Conservation (phyloP, 2,888 invertebrate genomes). For the Scaptomyza flava region DNA sequence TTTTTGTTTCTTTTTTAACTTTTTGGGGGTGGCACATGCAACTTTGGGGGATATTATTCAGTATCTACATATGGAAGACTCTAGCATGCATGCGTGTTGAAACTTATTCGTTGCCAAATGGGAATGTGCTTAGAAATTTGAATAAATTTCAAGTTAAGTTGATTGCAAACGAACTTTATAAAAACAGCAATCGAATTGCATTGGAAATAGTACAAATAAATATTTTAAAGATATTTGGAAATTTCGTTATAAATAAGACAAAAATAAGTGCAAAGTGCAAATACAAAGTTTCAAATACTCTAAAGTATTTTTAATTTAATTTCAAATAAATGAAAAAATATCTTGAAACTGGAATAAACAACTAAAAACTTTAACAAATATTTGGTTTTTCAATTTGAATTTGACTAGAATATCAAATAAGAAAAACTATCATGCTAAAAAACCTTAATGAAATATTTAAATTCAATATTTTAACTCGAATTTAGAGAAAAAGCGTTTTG, state of each 20-base stretch:
- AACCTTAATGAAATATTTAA: neutral
- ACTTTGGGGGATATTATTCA: slow-evolving; percentile 7
- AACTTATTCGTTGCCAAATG: slow-evolving; percentile 47
- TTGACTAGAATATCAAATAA: neutral
- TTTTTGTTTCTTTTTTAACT: neutral
- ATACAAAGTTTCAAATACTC: neutral
- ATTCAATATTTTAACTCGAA: neutral
- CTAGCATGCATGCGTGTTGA: slow-evolving; percentile 43
- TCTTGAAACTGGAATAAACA: neutral
- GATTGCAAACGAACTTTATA: slow-evolving; percentile 5
- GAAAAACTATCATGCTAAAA: neutral
- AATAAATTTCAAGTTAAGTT: slow-evolving; percentile 49
- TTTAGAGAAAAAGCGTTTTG: neutral
- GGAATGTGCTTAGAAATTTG: slow-evolving; percentile 49
- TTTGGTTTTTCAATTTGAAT: neutral
- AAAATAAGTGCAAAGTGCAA: neutral
- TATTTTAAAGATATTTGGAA: neutral
- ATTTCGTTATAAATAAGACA: neutral
- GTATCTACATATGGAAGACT: slow-evolving; percentile 18
- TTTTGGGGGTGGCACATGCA: slow-evolving; percentile 50
- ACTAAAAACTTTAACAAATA: neutral
- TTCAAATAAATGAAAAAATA: neutral
- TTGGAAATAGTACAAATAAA: neutral
- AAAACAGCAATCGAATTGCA: neutral
- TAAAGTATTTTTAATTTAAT: neutral